Evolutionary conservation across 2,113 vertebrate genomes (phyloP).

Genomic region (Cheilinus undulatus): DNA sequence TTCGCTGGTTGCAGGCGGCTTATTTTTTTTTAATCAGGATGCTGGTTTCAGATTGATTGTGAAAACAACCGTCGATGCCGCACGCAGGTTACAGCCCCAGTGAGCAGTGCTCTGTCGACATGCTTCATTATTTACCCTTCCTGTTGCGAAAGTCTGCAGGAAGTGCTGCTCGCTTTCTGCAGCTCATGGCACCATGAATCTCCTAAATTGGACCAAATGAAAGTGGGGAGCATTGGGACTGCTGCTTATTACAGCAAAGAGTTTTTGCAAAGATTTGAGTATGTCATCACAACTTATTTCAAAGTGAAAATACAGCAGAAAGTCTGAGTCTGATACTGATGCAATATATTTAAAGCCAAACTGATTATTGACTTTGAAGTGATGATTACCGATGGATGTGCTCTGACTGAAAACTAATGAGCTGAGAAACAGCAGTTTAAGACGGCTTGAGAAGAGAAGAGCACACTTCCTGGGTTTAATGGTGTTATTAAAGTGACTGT

Average conservation of each 20-base stretch:
- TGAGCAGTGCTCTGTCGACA: constrained; percentile 61
- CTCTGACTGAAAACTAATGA: constrained; percentile 16
- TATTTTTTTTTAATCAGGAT: constrained; percentile 42
- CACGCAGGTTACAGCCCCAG: constrained; percentile 41
- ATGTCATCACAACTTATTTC: constrained; percentile 61
- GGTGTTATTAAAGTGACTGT: not conserved
- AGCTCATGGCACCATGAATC: constrained; percentile 39
- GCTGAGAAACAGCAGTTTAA: not conserved
- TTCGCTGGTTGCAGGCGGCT: constrained; percentile 30
- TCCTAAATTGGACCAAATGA: constrained; percentile 69
- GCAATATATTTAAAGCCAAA: constrained; percentile 48
- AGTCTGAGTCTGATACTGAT: constrained; percentile 33
- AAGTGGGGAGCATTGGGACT: constrained; percentile 42
- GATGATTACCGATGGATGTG: constrained; percentile 1
- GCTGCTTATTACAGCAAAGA: constrained; percentile 39
- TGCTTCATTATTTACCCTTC: constrained; percentile 71
- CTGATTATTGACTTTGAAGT: constrained; percentile 56
- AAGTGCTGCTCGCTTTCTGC: constrained; percentile 50
- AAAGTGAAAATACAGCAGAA: constrained; percentile 49
- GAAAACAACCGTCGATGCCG: constrained; percentile 52
- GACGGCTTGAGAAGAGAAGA: not conserved
- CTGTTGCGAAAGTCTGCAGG: constrained; percentile 61
- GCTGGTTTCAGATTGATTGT: constrained; percentile 46
- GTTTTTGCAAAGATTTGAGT: constrained; percentile 45
- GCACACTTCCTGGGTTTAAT: not conserved